Evolutionary conservation across 2,797 vertebrate genomes (phyloP), one percentile per base, ranked within the genome.

Genomic region (Liparis tanakae): DNA sequence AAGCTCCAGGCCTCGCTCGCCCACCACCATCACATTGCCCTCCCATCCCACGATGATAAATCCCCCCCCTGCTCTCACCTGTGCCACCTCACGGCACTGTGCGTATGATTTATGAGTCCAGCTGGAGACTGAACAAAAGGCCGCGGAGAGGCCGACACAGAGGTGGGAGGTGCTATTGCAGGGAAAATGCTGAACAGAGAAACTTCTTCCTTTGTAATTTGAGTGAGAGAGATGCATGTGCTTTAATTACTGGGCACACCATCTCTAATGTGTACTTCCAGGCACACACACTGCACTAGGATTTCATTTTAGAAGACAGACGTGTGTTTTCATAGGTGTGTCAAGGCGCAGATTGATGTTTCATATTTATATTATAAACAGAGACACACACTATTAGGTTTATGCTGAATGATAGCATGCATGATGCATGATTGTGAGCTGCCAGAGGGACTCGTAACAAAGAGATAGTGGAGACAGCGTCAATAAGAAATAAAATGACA

Each of bases 101-200:
- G 74, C 30, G 7, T 76, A 71, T 92, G 90, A 93, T 90, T 92
- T 91, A 92, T 89, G 89, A 85, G 83, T 74, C 67, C 39, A 39
- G 63, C 82, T 79, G 78, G 85, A 53, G 80, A 76, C 78, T 39
- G 84, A 86, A 87, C 86, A 90, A 89, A 88, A 88, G 86, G 89
- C 83, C 79, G 72, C 72, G 77, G 74, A 69, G 69, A 76, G 54
- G 72, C 66, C 67, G 70, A 86, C 59, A 68, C 69, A 79, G 44
- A 69, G 41, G 12, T 53, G 57, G 46, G 36, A 10, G 46, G 68
- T 20, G 51, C 20, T 37, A 15, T 10, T 17, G 48, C 3, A 1
- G 46, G 60, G 68, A 88, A 89, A 87, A 72, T n/a, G 87, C 85
- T 87, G 82, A 90, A 62, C 58, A 67, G 69, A 34, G 76, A 46